phyloP scores from a whole-genome alignment of 2,888 invertebrate genomes.

The Cabera pusaria region DNA sequence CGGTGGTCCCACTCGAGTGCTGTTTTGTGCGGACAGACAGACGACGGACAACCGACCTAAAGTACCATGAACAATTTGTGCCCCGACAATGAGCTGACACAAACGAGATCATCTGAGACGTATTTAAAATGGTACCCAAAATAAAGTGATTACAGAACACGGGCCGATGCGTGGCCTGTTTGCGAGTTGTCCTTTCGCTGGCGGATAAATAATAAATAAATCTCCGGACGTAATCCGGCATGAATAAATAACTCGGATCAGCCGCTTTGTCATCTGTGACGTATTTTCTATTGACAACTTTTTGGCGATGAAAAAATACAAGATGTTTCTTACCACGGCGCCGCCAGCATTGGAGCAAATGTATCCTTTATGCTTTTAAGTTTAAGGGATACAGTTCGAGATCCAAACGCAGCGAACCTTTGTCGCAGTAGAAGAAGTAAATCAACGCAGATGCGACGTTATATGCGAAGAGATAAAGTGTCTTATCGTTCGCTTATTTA shows the following conservation, averaged over 20 bases:
- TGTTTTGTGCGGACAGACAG: conserved; percentile 7
- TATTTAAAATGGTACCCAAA: conserved; percentile 49
- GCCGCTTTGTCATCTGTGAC: conserved; percentile 70
- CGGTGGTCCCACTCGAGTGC: conserved; percentile 34
- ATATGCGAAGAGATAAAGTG: conserved; percentile 12
- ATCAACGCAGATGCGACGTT: conserved; percentile 26
- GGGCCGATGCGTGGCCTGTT: conserved; percentile 51
- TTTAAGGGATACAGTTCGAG: not conserved
- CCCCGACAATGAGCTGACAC: conserved; percentile 54
- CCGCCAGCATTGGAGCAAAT: conserved; percentile 2
- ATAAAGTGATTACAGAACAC: conserved; percentile 58
- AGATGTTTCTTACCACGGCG: conserved; percentile 1
- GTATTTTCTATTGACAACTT: conserved; percentile 74
- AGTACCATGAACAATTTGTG: conserved; percentile 63
- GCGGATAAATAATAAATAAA: conserved; percentile 61
- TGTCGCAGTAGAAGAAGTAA: conserved; percentile 17
- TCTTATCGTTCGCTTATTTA: conserved; percentile 12
- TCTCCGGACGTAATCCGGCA: conserved; percentile 68
- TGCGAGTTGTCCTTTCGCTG: conserved; percentile 62
- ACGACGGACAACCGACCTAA: conserved; percentile 40
- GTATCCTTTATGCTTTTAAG: not conserved
- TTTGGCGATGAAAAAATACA: conserved; percentile 38
- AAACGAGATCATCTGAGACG: conserved; percentile 65
- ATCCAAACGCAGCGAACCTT: conserved; percentile 3
- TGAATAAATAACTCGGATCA: conserved; percentile 76